Evolutionary conservation across 2,888 invertebrate species (phyloP), one percentile per base, ranked within the genome.

Genomic region (Apoda limacodes): DNA sequence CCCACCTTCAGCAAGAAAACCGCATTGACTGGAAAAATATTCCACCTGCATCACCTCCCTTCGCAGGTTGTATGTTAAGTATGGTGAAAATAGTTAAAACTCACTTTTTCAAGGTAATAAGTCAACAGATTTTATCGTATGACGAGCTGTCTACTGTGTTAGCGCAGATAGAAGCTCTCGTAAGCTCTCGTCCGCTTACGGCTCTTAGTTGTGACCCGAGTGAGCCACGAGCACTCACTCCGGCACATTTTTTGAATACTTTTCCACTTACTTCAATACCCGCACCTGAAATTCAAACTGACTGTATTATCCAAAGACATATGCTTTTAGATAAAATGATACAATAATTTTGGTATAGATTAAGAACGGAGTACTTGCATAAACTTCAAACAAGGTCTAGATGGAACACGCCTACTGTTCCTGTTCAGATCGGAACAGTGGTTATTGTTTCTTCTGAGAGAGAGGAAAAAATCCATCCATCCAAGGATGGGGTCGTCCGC

Each of bases 141-240:
- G 37, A 40, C 9, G 40, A 40, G 14, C 19, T 40, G 7, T 6
- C 3, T 9, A 39, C 39, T 3, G 28, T 34, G 5, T 23, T 39
- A 1, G 24, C 32, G 6, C 37, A 39, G 13, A 35, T 37, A 4
- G 42, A 42, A 20, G 20, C 24, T 7, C 14, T 38, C 1, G 14
- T 40, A 3, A 40, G 38, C 11, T 34, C 37, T 6, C 35, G 40
- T 3, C 37, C 42, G 9, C 28, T 41, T 9, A 30, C 30, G 1
- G 26, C 25, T 4, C 19, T 39, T n/a, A 33, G 29, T 13, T 19
- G 21, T 2, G 41, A 38, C 30, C 37, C 32, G 13, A 25, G 27
- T n/a, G 34, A 39, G 15, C 35, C 35, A 9, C 22, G 31, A 5
- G 40, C 40, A 19, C 33, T 43, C 9, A 39, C 39, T 5, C 35